phyloP scores from a whole-genome alignment of 2,797 vertebrate genomes.

The Cercopithecus mitis region DNA sequence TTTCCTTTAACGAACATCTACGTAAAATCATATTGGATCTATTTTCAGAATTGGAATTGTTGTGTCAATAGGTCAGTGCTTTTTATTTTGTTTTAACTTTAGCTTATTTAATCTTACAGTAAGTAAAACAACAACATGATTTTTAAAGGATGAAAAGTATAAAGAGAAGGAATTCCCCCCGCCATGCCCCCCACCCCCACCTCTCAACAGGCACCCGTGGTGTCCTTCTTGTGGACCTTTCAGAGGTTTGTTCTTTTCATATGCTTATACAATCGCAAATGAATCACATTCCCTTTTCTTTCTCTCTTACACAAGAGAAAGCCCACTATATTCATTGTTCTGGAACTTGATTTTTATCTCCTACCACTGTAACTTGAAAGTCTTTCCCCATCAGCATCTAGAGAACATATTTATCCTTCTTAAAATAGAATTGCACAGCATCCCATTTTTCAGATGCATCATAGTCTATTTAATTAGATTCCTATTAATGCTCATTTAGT shows the following conservation, averaged over 20 bases:
- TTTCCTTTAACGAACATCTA: neutral
- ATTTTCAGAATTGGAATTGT: neutral
- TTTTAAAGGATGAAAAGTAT: neutral
- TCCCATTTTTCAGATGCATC: neutral
- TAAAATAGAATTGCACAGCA: neutral
- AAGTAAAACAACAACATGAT: neutral
- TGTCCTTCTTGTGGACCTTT: neutral
- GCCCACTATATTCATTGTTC: neutral
- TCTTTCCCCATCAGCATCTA: neutral
- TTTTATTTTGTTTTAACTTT: slow-evolving; percentile 9
- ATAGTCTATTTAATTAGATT: neutral
- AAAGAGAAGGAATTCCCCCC: neutral
- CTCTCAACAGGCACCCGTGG: neutral
- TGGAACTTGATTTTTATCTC: neutral
- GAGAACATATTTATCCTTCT: neutral
- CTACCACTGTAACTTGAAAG: neutral
- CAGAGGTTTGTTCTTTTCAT: neutral
- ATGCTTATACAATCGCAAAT: neutral
- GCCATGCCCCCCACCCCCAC: too few species aligned
- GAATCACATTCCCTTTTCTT: neutral
- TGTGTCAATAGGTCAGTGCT: neutral
- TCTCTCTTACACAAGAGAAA: neutral
- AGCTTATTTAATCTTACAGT: neutral
- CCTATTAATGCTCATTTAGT: neutral
- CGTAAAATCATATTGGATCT: neutral